Base-by-base conservation (phyloP, 1,140 invertebrate genomes). In the Steinernema feltiae region DNA sequence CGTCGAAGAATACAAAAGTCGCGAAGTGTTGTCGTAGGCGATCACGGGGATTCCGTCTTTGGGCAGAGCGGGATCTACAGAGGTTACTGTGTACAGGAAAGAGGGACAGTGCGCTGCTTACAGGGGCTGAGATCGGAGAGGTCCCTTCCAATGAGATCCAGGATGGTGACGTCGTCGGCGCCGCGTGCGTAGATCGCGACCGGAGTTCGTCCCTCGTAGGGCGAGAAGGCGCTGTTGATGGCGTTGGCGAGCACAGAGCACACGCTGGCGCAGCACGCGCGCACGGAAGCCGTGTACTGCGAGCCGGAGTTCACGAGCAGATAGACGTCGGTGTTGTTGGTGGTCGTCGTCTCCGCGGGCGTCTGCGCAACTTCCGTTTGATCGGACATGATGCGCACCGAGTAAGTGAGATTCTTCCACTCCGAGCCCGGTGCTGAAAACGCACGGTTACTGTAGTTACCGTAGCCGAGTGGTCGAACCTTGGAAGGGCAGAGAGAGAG, bases 401-500 rank as follows among this genome's bases (percentile, higher is more conserved):
- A 63, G 72, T 82, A 81, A 1, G 69, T 71, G 17, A 82, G 53
- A 35, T 82, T 53, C 21, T 81, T 71, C 80, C 80, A 81, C 17
- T 77, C 35, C 18, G 72, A 69, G 0, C 80, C 80, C 71, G 69
- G 63, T 1, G 80, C 80, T 81, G 41, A 21, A 80, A 70, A n/a
- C 3, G 75, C 7, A 17, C 30, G 75, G 75, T 29, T 29, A 32
- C n/a, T 48, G 1, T 35, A 27, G n/a, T n/a, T n/a, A n/a, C n/a
- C n/a, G n/a, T n/a, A n/a, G n/a, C n/a, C 17, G 27, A 30, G 48
- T 41, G 7, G 35, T 41, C 21, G 18, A 69, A 84, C 80, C 83
- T 76, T 82, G 81, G 73, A 80, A 82, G 1, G 83, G 74, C 7
- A 82, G 30, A 32, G 78, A 70, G 2, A n/a, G 48, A 0, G 81